Conservation (phyloP, 2,113 vertebrate species). For the Dasyprocta punctata region DNA sequence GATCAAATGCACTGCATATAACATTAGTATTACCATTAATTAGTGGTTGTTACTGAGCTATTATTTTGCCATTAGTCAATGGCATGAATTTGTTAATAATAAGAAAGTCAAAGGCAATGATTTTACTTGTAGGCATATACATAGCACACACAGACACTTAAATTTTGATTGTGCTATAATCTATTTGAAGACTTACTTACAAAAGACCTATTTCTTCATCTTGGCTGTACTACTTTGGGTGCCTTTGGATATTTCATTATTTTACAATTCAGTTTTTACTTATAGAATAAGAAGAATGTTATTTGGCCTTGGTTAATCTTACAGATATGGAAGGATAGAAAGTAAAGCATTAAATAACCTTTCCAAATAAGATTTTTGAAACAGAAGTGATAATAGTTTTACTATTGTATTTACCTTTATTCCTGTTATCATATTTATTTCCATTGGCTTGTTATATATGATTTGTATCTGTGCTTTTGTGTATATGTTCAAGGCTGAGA, state of each 20-base stretch:
- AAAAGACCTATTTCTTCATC: neutral
- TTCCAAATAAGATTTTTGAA: neutral
- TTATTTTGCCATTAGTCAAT: conserved; percentile 20
- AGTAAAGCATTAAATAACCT: neutral
- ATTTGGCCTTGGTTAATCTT: neutral
- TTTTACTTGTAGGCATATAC: neutral
- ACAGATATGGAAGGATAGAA: neutral
- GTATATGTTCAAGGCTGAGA: neutral
- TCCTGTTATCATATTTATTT: neutral
- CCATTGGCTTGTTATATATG: neutral
- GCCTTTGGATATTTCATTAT: neutral
- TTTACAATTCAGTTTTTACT: neutral
- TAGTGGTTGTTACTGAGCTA: neutral
- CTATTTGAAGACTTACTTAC: neutral
- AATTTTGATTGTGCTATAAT: neutral
- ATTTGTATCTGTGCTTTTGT: neutral
- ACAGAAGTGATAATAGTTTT: neutral
- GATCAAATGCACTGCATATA: neutral
- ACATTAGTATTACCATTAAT: neutral
- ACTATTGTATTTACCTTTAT: neutral
- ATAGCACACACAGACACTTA: neutral
- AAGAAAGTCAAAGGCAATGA: neutral
- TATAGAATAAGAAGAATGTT: neutral
- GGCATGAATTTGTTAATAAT: conserved; percentile 18
- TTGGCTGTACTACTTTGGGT: neutral